phyloP scores from a whole-genome alignment of 2,888 invertebrate genomes.

The Chamaedrilus cognettii region DNA sequence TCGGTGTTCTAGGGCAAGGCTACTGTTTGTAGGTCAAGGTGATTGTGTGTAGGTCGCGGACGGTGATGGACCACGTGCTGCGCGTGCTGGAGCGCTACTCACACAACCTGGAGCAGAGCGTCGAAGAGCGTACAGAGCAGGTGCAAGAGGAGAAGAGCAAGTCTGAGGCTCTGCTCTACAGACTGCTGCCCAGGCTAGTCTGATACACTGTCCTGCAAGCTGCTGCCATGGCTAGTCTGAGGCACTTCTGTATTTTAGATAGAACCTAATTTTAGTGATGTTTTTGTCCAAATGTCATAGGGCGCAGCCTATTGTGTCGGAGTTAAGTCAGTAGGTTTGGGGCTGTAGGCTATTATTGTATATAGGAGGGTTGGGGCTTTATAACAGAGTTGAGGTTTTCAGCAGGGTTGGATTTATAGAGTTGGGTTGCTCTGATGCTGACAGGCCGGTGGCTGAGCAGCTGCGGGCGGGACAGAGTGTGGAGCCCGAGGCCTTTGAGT shows the following conservation, averaged over 20 bases:
- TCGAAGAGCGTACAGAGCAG: conserved; percentile 50
- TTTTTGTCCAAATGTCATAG: too few relatives aligned
- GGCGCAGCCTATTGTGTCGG: too few relatives aligned
- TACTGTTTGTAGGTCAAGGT: too few relatives aligned
- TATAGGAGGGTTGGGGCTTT: too few relatives aligned
- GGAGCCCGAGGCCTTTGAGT: conserved; percentile 49
- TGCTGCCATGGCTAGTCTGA: too few relatives aligned
- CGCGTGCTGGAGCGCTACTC: conserved; percentile 55
- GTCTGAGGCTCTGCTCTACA: conserved; percentile 48
- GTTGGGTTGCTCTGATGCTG: conserved; percentile 27
- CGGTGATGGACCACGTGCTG: conserved; percentile 53
- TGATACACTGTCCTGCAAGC: background rate
- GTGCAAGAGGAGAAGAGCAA: conserved; percentile 52
- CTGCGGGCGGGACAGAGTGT: conserved; percentile 49
- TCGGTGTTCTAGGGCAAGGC: too few relatives aligned
- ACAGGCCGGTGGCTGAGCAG: conserved; percentile 54
- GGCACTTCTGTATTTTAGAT: too few relatives aligned
- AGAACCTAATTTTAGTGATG: too few relatives aligned
- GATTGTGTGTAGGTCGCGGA: conserved; percentile 28
- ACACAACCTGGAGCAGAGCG: conserved; percentile 52
- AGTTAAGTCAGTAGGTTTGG: too few relatives aligned
- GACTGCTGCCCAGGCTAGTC: conserved; percentile 41
- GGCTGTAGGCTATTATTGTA: too few relatives aligned
- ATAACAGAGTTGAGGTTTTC: too few relatives aligned
- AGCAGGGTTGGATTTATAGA: too few relatives aligned